phyloP scores from a whole-genome alignment of 2,797 vertebrate genomes.

The Mycteria americana region DNA sequence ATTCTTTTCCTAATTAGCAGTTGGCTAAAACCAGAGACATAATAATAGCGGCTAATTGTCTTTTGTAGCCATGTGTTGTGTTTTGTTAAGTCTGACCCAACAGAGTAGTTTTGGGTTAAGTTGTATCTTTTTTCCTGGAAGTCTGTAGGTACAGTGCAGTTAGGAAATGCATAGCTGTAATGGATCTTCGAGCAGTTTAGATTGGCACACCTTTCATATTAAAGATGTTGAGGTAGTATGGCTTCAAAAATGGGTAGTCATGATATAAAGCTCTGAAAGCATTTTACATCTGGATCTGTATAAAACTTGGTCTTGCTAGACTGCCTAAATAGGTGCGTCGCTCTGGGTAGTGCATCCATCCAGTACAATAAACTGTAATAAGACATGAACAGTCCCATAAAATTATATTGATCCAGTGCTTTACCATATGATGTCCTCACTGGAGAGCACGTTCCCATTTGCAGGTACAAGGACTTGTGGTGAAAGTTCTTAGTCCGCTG shows the following conservation, averaged over 20 bases:
- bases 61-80: not conserved
- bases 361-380: not conserved
- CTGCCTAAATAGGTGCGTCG: not conserved
- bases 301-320: not conserved
- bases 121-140: not conserved
- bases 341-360: not conserved
- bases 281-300: not conserved
- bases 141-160: not conserved
- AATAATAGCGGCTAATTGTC: not conserved
- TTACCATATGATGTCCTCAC: not conserved
- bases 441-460: not conserved
- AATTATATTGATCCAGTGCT: not conserved
- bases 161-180: not conserved
- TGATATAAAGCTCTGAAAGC: not conserved
- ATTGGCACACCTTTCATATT: not conserved
- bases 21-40: not conserved
- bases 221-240: not conserved
- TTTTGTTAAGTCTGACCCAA: not conserved
- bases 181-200: not conserved
- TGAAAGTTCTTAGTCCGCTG: not conserved
- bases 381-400: not conserved
- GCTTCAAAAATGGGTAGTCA: not conserved
- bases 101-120: not conserved
- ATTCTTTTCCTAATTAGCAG: conserved; percentile 5
- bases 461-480: not conserved